Conservation (phyloP, 2,888 invertebrate species). For the Eurytoma adleriae region DNA sequence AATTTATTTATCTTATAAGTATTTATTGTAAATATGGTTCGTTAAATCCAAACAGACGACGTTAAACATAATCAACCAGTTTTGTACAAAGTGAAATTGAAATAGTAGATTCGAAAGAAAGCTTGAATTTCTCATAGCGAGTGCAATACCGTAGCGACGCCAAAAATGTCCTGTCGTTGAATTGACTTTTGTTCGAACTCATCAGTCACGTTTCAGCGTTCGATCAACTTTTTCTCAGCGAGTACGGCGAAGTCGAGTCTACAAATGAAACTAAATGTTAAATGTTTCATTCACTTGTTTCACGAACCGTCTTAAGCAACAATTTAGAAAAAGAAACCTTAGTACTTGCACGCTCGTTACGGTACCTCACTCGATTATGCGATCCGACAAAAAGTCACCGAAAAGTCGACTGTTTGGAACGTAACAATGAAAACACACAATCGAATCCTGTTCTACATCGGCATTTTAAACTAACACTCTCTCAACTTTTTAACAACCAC, state of each 20-base stretch:
- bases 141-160: constrained; percentile 24
- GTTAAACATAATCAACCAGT: too few species aligned
- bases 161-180: constrained; percentile 8
- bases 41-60: constrained; percentile 19
- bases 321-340: constrained; percentile 13
- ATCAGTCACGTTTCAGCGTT: constrained; percentile 41
- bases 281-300: constrained; percentile 30
- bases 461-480: constrained; percentile 20
- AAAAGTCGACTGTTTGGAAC: constrained; percentile 16
- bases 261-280: neutral
- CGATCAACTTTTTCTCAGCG: constrained; percentile 30
- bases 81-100: too few species aligned
- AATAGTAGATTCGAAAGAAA: neutral
- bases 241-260: constrained; percentile 16
- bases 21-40: constrained; percentile 20
- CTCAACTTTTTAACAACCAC: neutral
- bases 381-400: neutral
- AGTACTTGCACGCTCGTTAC: constrained; percentile 13
- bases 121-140: neutral
- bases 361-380: constrained; percentile 1
- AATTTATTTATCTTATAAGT: constrained; percentile 32
- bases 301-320: constrained; percentile 1
- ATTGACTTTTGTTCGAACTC: constrained; percentile 21
- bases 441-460: constrained; percentile 39
- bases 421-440: constrained; percentile 25